Conservation (phyloP, 2,113 vertebrate genomes). For the Stigmatopora argus region DNA sequence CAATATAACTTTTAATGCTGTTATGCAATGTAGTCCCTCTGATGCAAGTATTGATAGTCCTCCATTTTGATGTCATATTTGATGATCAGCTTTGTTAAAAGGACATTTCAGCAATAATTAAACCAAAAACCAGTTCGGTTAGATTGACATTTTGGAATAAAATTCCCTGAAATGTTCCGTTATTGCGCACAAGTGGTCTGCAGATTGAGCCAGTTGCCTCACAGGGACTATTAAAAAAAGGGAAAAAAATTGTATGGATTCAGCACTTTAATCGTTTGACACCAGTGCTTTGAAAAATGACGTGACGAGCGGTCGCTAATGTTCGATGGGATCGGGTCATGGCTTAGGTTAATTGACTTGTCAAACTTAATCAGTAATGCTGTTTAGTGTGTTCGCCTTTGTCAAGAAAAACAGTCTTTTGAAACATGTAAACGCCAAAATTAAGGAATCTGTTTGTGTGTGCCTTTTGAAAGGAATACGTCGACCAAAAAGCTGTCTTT, state of each 20-base stretch:
- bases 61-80: neutral
- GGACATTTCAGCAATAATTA: neutral
- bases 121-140: no score
- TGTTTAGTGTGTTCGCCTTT: neutral
- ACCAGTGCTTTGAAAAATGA: neutral
- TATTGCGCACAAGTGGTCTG: no score
- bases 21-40: conserved; percentile 1
- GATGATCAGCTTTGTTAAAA: neutral
- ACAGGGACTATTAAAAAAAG: neutral
- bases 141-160: no score
- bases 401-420: neutral
- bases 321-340: neutral
- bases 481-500: neutral
- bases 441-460: neutral
- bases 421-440: neutral
- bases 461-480: neutral
- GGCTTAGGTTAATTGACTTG: neutral
- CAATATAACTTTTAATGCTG: neutral
- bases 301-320: neutral
- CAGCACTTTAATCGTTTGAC: neutral
- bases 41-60: neutral
- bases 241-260: conserved; percentile 1
- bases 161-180: neutral
- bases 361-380: neutral
- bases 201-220: neutral